A percentile compares a stretch with the other conserved stretches of the same genome.
Evolutionary conservation across 2,888 invertebrate species (phyloP).

Genomic region (Urechis unicinctus): DNA sequence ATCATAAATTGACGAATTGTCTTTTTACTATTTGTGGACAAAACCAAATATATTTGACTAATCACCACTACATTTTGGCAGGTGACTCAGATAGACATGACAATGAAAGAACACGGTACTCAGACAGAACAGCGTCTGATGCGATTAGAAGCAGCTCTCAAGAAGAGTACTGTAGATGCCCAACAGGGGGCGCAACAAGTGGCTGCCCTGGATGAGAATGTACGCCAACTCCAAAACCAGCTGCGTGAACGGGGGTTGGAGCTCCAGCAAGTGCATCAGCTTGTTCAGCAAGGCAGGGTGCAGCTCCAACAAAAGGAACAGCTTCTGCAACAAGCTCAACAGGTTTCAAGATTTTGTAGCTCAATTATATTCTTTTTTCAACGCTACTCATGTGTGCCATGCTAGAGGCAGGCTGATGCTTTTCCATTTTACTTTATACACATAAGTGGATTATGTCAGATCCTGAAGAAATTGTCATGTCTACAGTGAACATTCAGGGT

Average conservation of each 20-base stretch:
- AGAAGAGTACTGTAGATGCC: slow-evolving; percentile 32
- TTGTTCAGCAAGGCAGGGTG: not conserved
- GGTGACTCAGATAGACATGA: slow-evolving; percentile 33
- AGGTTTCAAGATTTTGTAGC: no score
- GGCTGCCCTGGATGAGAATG: slow-evolving; percentile 24
- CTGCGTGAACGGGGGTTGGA: not conserved
- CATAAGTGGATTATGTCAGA: no score
- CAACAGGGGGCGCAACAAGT: slow-evolving; percentile 36
- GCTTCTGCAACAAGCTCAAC: not conserved
- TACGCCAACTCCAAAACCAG: not conserved
- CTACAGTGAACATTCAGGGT: no score
- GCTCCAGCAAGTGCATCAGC: not conserved
- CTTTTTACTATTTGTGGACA: no score
- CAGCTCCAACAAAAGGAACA: not conserved
- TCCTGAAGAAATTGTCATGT: no score
- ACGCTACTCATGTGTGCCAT: no score
- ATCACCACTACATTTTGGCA: no score
- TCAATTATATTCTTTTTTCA: no score
- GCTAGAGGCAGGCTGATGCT: no score
- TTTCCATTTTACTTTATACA: no score
- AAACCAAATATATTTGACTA: no score
- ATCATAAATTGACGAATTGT: no score
- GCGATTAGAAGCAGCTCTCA: slow-evolving; percentile 30
- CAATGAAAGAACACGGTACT: slow-evolving; percentile 30
- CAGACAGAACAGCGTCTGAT: slow-evolving; percentile 35